Evolutionary conservation across 2,888 invertebrate species (phyloP).

Genomic region (Apocheima hispidaria): DNA sequence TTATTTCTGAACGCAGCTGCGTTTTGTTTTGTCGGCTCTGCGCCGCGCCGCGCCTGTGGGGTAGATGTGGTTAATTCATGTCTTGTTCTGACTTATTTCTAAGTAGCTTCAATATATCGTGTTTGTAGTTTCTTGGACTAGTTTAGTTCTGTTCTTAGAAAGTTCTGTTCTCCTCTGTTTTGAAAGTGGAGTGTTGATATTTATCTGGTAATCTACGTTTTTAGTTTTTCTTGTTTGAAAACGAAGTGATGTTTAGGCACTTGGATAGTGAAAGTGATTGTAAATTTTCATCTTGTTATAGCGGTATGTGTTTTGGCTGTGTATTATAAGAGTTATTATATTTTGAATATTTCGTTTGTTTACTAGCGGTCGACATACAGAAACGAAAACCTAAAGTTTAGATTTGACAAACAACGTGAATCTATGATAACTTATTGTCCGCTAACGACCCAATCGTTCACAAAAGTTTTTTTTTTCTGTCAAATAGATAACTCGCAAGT

Average conservation of each 20-base stretch:
- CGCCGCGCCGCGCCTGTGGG: conserved; percentile 48
- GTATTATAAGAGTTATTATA: background rate
- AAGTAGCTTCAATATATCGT: conserved; percentile 15
- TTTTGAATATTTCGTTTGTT: background rate
- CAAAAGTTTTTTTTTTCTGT: conserved; percentile 4
- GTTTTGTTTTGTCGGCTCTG: conserved; percentile 57
- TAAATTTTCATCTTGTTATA: background rate
- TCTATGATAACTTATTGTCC: background rate
- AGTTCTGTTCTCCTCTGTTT: background rate
- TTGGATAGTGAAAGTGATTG: background rate
- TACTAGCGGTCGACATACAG: background rate
- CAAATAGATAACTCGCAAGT: conserved; percentile 11
- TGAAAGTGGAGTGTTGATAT: conserved; percentile 1
- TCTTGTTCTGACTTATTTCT: conserved; percentile 41
- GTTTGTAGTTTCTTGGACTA: conserved; percentile 9
- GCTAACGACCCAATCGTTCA: conserved; percentile 21
- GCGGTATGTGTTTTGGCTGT: conserved; percentile 6
- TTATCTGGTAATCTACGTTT: background rate
- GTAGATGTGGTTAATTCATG: conserved; percentile 47
- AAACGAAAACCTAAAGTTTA: background rate
- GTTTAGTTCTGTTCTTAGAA: conserved; percentile 7
- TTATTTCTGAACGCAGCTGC: conserved; percentile 69
- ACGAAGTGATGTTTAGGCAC: background rate
- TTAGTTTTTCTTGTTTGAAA: background rate
- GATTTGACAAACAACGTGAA: background rate